A percentile compares a stretch with the other conserved stretches of the same genome.
Evolutionary conservation across 2,797 vertebrate species (phyloP).

Genomic region (Centroberyx gerrardi): DNA sequence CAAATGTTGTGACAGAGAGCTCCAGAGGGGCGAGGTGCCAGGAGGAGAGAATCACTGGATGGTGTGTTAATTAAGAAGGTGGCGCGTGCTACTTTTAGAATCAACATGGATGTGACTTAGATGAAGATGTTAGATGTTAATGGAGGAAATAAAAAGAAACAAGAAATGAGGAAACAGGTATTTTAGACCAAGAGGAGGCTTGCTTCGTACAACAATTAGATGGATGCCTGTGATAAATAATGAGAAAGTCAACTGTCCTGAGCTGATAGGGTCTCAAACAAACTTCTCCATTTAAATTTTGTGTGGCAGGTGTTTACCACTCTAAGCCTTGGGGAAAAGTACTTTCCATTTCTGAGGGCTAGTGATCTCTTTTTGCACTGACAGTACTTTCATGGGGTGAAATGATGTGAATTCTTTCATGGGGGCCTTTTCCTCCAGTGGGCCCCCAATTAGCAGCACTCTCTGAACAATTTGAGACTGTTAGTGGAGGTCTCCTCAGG

Average conservation of each 20-base stretch:
- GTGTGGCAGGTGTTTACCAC: not conserved
- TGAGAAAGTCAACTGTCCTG: not conserved
- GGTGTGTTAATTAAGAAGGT: conserved; percentile 41
- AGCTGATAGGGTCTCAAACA: not conserved
- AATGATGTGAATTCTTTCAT: conserved; percentile 73
- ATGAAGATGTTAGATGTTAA: conserved; percentile 3
- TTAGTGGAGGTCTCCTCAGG: conserved; percentile 64
- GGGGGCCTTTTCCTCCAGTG: conserved; percentile 50
- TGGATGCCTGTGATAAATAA: not conserved
- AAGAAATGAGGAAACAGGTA: not conserved
- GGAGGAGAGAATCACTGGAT: conserved; percentile 13
- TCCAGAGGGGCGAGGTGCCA: conserved; percentile 16
- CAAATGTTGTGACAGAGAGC: conserved; percentile 63
- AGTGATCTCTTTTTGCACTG: conserved; percentile 44
- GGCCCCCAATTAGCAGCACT: conserved; percentile 76
- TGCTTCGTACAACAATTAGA: not conserved
- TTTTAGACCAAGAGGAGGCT: not conserved
- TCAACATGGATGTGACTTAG: conserved; percentile 11
- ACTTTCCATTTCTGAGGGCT: conserved; percentile 38
- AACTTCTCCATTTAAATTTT: conserved; percentile 30
- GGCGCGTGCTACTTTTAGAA: conserved; percentile 23
- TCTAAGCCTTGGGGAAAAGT: conserved; percentile 7
- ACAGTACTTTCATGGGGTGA: conserved; percentile 51
- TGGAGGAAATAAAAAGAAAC: not conserved
- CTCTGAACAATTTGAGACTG: conserved; percentile 73